Conservation (phyloP, 2,888 invertebrate genomes). For the Darwinula stevensoni region DNA sequence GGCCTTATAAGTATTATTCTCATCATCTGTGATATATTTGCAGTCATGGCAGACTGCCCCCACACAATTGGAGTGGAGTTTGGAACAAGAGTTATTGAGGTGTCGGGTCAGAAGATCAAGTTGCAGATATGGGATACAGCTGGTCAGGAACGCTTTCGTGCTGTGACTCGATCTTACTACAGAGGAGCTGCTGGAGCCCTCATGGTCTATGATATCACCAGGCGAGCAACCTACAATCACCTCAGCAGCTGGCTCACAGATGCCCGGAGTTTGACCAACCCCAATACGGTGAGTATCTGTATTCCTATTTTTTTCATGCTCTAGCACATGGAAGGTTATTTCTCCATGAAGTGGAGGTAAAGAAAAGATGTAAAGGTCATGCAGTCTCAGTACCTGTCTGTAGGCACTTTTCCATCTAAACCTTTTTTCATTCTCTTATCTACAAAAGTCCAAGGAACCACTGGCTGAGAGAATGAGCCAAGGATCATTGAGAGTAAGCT, state of each 20-base stretch:
- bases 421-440: no score
- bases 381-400: no score
- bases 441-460: no score
- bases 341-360: not conserved
- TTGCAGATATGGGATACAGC: slow-evolving; percentile 99
- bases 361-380: no score
- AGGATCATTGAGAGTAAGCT: no score
- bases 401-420: no score
- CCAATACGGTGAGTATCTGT: slow-evolving; percentile 72
- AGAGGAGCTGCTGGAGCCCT: slow-evolving; percentile 91
- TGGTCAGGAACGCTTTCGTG: slow-evolving; percentile 83
- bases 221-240: slow-evolving; percentile 95
- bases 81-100: slow-evolving; percentile 97
- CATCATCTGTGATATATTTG: no score
- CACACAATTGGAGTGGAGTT: slow-evolving; percentile 99
- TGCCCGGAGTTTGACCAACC: slow-evolving; percentile 92
- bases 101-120: slow-evolving; percentile 97
- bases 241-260: slow-evolving; percentile 98
- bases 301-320: no score
- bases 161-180: slow-evolving; percentile 88
- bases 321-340: not conserved
- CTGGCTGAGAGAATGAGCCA: no score
- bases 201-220: slow-evolving; percentile 98
- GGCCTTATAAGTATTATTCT: no score
- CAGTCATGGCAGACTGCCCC: slow-evolving; percentile 99